phyloP scores from a whole-genome alignment of 2,113 vertebrate species.

The Taurulus bubalis region DNA sequence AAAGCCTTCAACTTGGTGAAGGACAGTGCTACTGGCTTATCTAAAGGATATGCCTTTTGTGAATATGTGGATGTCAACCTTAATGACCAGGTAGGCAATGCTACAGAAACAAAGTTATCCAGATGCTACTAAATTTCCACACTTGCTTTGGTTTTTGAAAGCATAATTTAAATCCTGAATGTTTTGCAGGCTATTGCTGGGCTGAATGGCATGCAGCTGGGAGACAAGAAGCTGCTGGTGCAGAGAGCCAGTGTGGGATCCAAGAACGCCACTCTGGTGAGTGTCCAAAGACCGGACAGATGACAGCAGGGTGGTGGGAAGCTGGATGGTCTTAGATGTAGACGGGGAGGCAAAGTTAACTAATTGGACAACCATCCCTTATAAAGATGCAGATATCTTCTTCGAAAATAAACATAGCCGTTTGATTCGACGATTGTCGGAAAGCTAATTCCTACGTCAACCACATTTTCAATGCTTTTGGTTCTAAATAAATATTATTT shows the following conservation, averaged over 20 bases:
- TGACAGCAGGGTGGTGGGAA: conserved; percentile 49
- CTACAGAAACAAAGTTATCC: background rate
- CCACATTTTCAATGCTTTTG: background rate
- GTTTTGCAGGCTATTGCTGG: conserved; percentile 89
- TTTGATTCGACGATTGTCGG: background rate
- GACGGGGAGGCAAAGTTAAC: background rate
- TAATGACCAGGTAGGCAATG: conserved; percentile 88
- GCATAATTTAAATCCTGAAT: background rate
- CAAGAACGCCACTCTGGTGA: conserved; percentile 93
- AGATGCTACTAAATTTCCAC: background rate
- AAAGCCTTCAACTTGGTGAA: conserved; percentile 96
- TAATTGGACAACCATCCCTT: background rate
- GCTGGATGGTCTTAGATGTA: conserved; percentile 6
- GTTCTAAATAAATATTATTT: background rate
- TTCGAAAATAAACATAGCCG: background rate
- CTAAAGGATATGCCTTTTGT: conserved; percentile 95
- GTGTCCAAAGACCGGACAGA: conserved; percentile 52
- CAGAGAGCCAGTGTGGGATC: conserved; percentile 95
- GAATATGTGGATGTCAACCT: conserved; percentile 96
- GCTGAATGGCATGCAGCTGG: conserved; percentile 93
- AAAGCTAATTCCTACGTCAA: background rate
- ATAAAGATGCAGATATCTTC: background rate
- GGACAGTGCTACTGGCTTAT: conserved; percentile 93
- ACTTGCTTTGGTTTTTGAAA: background rate
- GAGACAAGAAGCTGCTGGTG: conserved; percentile 94